Conservation (phyloP, 2,888 invertebrate species). For the Acronicta aceris region DNA sequence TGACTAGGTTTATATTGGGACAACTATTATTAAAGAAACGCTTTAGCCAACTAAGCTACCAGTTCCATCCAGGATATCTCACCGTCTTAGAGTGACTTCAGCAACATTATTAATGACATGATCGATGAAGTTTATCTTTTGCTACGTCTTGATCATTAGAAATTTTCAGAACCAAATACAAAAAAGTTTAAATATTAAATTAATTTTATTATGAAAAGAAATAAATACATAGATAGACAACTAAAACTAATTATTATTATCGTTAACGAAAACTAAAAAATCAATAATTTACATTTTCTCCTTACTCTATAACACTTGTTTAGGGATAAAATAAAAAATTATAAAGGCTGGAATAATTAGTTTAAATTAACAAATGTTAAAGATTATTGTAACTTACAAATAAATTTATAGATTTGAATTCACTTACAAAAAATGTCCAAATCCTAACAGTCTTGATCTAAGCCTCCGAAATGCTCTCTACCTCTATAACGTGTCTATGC, state of each 20-base stretch:
- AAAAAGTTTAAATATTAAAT: constrained; percentile 8
- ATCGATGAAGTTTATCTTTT: too few species aligned
- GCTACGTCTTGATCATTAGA: too few species aligned
- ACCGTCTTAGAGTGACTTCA: too few species aligned
- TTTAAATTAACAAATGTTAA: constrained; percentile 17
- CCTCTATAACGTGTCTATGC: constrained; percentile 84
- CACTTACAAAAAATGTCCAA: constrained; percentile 16
- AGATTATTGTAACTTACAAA: constrained; percentile 19
- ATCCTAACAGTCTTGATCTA: constrained; percentile 59
- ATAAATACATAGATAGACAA: constrained; percentile 46
- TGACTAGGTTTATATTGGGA: background rate
- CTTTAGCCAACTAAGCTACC: too few species aligned
- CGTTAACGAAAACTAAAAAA: constrained; percentile 39
- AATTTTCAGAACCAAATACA: background rate
- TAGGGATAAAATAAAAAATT: background rate
- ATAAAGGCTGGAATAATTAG: background rate
- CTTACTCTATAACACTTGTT: constrained; percentile 28
- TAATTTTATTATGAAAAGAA: constrained; percentile 36
- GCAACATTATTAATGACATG: too few species aligned
- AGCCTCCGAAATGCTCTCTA: constrained; percentile 76
- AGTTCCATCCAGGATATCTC: too few species aligned
- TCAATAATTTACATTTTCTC: constrained; percentile 54
- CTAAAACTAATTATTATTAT: constrained; percentile 38
- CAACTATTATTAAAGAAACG: background rate
- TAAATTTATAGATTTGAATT: constrained; percentile 26